Percentiles rank a stretch among this genome's conserved stretches.
phyloP scores from a whole-genome alignment of 2,888 invertebrate genomes.

The Drymonia ruficornis region DNA sequence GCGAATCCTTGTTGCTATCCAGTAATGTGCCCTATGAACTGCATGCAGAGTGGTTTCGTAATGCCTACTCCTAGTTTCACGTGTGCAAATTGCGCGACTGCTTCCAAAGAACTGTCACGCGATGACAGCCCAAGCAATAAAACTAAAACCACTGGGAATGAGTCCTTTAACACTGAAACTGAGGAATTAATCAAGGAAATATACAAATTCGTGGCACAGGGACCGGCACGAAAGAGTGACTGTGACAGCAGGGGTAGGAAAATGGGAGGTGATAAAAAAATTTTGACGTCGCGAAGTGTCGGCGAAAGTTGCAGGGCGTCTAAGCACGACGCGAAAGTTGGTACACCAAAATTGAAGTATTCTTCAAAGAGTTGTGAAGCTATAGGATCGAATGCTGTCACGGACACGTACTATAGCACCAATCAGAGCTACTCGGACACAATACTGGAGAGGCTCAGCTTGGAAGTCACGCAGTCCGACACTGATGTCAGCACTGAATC shows the following conservation, averaged over 20 bases:
- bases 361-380: conserved; percentile 77
- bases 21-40: conserved; percentile 65
- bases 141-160: conserved; percentile 36
- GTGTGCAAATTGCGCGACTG: conserved; percentile 54
- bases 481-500: conserved; percentile 51
- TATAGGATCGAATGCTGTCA: conserved; percentile 52
- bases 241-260: conserved; percentile 31
- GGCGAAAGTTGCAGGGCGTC: conserved; percentile 54
- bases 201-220: conserved; percentile 68
- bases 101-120: conserved; percentile 43
- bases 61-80: conserved; percentile 61
- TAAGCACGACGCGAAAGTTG: conserved; percentile 65
- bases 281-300: conserved; percentile 57
- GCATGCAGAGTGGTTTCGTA: conserved; percentile 60
- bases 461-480: conserved; percentile 56
- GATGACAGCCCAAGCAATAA: conserved; percentile 37
- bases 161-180: conserved; percentile 52
- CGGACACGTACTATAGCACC: conserved; percentile 51
- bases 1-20: conserved; percentile 70
- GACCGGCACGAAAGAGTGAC: conserved; percentile 26
- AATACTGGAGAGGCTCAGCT: conserved; percentile 61
- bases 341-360: conserved; percentile 61
- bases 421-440: conserved; percentile 69
- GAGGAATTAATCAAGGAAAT: conserved; percentile 75
- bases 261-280: conserved; percentile 35